Base-by-base conservation (phyloP, 1,140 invertebrate species). In the Eumeta japonica region DNA sequence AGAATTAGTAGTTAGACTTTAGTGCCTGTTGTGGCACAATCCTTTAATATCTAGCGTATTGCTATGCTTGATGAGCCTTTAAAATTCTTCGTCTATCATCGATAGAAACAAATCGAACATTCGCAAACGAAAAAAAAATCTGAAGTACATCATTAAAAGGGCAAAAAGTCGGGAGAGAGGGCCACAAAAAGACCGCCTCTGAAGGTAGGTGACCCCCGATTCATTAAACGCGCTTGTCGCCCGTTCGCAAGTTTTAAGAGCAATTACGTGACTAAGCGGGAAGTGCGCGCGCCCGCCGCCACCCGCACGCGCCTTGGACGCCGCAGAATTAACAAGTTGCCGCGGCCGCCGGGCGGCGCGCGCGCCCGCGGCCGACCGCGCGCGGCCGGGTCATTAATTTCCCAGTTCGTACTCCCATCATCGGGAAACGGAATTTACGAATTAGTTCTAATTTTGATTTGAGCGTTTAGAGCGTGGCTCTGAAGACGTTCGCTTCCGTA, bases 321-420 rank as follows among this genome's bases (percentile, higher is more conserved):
- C 59, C 56, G 45, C 62, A 64, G 65, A 68, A 65, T 65, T 65
- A 66, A 66, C 64, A 68, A 68, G 51, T 68, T 65, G 5, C 12
- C 53, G n/a, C 20, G 5, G 20, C n/a, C n/a, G n/a, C n/a, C n/a
- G n/a, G n/a, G n/a, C n/a, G n/a, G n/a, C n/a, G n/a, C n/a, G n/a
- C n/a, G n/a, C n/a, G n/a, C n/a, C n/a, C n/a, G n/a, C n/a, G n/a
- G n/a, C n/a, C n/a, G n/a, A n/a, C n/a, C n/a, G n/a, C n/a, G n/a
- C n/a, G n/a, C n/a, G n/a, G n/a, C n/a, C n/a, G n/a, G n/a, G n/a
- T n/a, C n/a, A n/a, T n/a, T n/a, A n/a, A n/a, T n/a, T n/a, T n/a
- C n/a, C n/a, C n/a, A n/a, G n/a, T n/a, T n/a, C n/a, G n/a, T n/a
- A n/a, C n/a, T n/a, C n/a, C n/a, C n/a, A n/a, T n/a, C n/a, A n/a